phyloP scores from a whole-genome alignment of 2,888 invertebrate genomes.

The Chrysolina haemoptera region DNA sequence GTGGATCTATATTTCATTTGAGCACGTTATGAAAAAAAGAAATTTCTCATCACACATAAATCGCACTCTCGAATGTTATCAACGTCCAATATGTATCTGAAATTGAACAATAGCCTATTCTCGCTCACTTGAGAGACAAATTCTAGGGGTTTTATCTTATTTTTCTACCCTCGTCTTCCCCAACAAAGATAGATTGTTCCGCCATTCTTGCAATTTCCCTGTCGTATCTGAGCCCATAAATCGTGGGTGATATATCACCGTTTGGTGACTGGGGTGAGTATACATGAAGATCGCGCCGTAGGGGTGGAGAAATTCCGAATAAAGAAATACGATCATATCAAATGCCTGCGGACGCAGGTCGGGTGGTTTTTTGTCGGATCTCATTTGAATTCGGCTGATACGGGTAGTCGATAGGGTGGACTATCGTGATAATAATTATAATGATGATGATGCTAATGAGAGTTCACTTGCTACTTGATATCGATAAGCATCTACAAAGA shows the following conservation, averaged over 20 bases:
- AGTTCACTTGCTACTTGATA: too few species aligned
- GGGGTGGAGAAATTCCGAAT: constrained; percentile 59
- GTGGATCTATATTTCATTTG: not conserved
- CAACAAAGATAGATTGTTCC: constrained; percentile 91
- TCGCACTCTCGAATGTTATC: constrained; percentile 44
- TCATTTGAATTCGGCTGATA: constrained; percentile 32
- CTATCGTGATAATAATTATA: not conserved
- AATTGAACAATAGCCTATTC: constrained; percentile 67
- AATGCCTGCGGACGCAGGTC: constrained; percentile 43
- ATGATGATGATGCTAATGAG: not conserved
- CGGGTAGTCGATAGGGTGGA: not conserved
- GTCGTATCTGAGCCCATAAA: constrained; percentile 93
- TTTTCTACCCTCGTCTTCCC: constrained; percentile 72
- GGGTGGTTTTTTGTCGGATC: constrained; percentile 39
- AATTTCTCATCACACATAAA: constrained; percentile 41
- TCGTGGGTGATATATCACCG: constrained; percentile 87
- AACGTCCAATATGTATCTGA: constrained; percentile 60
- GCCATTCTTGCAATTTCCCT: constrained; percentile 95
- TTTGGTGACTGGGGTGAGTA: constrained; percentile 64
- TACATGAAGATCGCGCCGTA: constrained; percentile 53
- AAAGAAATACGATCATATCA: constrained; percentile 63
- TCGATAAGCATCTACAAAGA: too few species aligned
- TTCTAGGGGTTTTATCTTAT: constrained; percentile 70
- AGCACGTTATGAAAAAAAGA: constrained; percentile 7
- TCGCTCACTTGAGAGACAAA: constrained; percentile 69